phyloP scores from a whole-genome alignment of 1,140 invertebrate genomes.

The Drosophila tani region DNA sequence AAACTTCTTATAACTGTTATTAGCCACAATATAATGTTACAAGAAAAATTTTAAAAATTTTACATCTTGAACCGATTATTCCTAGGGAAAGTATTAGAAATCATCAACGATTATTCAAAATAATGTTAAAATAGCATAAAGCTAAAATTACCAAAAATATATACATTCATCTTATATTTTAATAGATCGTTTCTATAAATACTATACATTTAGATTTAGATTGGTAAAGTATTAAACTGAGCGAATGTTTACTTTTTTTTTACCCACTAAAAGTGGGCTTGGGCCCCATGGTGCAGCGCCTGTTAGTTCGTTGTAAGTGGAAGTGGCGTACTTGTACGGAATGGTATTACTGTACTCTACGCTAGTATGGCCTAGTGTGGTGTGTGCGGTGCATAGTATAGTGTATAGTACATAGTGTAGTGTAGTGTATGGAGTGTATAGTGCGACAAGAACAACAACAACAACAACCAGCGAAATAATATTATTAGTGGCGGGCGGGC shows the following conservation, averaged over 20 bases:
- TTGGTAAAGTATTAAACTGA: too few species aligned
- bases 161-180: too few species aligned
- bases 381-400: constrained; percentile 45
- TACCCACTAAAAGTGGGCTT: too few species aligned
- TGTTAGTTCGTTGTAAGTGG: constrained; percentile 67
- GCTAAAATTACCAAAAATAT: too few species aligned
- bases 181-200: too few species aligned
- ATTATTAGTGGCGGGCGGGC: constrained; percentile 22
- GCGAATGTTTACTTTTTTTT: not conserved
- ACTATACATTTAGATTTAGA: too few species aligned
- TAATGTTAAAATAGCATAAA: not conserved
- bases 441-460: constrained; percentile 54
- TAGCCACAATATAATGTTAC: too few species aligned
- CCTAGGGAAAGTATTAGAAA: too few species aligned
- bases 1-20: too few species aligned
- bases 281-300: constrained; percentile 4
- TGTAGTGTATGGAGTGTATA: constrained; percentile 21
- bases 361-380: constrained; percentile 2
- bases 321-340: not conserved
- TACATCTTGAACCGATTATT: too few species aligned
- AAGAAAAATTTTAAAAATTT: too few species aligned
- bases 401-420: constrained; percentile 7
- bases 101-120: too few species aligned
- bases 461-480: constrained; percentile 20
- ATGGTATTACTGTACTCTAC: constrained; percentile 5